phyloP scores from a whole-genome alignment of 1,140 invertebrate genomes.

The Eriocheir sinensis region DNA sequence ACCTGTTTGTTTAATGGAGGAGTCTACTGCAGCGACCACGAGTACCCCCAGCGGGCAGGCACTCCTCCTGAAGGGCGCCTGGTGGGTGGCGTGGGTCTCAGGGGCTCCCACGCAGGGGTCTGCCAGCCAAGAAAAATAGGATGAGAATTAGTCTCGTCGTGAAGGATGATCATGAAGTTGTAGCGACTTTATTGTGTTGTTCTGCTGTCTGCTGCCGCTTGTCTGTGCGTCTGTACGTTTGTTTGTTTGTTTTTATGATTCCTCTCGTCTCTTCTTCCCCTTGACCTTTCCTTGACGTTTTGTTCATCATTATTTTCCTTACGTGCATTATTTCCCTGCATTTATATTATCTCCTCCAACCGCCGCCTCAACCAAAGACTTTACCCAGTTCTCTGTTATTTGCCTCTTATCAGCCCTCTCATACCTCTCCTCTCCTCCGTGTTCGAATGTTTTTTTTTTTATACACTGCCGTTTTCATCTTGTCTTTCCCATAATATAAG shows the following conservation, averaged over 20 bases:
- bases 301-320: too few relatives aligned
- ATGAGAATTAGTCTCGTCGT: neutral
- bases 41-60: neutral
- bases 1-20: conserved; percentile 22
- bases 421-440: too few relatives aligned
- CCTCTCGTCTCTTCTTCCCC: neutral
- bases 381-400: too few relatives aligned
- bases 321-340: too few relatives aligned
- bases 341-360: too few relatives aligned
- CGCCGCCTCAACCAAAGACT: too few relatives aligned
- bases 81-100: neutral
- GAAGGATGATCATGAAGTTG: conserved; percentile 1
- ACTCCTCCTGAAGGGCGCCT: neutral
- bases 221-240: neutral
- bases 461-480: too few relatives aligned
- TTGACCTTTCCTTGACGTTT: neutral
- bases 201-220: neutral
- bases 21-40: neutral
- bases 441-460: too few relatives aligned
- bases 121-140: neutral
- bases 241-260: neutral
- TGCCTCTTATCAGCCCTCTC: too few relatives aligned
- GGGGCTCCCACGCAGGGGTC: neutral
- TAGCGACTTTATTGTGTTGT: neutral
- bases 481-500: too few relatives aligned